Evolutionary conservation across 2,113 vertebrate genomes (phyloP), one percentile per base, ranked within the genome.

Genomic region (Tretioscincus oriximinensis): DNA sequence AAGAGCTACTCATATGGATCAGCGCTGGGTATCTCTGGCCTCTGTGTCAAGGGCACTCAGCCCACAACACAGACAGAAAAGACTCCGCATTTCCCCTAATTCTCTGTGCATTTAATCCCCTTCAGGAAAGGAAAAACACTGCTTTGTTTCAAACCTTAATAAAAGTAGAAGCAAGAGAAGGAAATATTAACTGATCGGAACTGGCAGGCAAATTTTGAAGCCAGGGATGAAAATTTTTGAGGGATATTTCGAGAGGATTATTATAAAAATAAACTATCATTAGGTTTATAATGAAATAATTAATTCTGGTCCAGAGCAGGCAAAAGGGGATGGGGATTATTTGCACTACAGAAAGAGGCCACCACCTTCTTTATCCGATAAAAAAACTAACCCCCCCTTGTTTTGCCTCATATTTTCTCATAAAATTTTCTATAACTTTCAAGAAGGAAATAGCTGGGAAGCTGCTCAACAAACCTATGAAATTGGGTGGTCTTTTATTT

Each of bases 241-340:
- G 90, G 87, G 86, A 85, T 70, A 88, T 88, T 90, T 91, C 6
- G 86, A 89, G 85, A 81, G 87, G 87, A 90, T 92, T 92, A 90
- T 87, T 92, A 85, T 86, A 88, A 83, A 90, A 89, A 89, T 88
- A 88, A 92, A 92, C 84, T 0, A 6, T 73, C 76, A 3, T 88
- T 0, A 89, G 90, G 86, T 89, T 92, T 89, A 90, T 91, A 92
- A 92, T 91, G 91, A 90, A 91, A 89, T 90, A 93, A 92, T 91
- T 93, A 90, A 91, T 94, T 93, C 91, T 89, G 90, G 88, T 87
- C 86, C 9, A 45, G 89, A 85, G 89, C 81, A 4, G 84, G 85
- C 41, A 86, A 86, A 88, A n/a, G 89, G 86, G 81, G 88, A 84
- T 80, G 88, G 84, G 54, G 81, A 90, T 93, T 93, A 90, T 86